Base-by-base conservation (phyloP, 2,797 vertebrate species). In the Sebastolobus alascanus region DNA sequence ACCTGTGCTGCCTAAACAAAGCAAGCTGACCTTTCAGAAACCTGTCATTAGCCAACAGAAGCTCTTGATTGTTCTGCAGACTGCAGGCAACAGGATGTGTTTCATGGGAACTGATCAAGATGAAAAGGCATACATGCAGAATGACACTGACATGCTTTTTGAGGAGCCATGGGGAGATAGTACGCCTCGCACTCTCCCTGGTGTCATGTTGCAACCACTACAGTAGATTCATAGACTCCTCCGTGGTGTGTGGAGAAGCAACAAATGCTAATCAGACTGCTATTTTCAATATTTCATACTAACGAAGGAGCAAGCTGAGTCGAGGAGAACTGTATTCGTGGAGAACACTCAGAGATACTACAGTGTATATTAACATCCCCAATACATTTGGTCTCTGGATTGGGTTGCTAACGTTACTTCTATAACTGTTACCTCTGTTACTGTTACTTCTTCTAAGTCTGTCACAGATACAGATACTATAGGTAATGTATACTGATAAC, bases 241-340 rank as follows among this genome's bases (percentile, higher is more conserved):
- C 66, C 25, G 37, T 50, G n/a, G 22, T 55, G 31, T 75, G 68
- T 68, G 29, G 35, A 46, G 66, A 82, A 40, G n/a, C 37, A 68
- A n/a, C 37, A 54, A 31, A 75, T 73, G 37, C 43, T 78, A 74
- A 84, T 87, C 22, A 65, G 56, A 65, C 55, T 5, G 20, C 3
- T 8, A 8, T 79, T 81, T 73, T 90, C 13, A 80, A 73, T 74
- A 75, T 83, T 77, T 85, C 29, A 74, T 77, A 35, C 35, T 31
- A 58, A 60, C 71, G 72, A 43, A 74, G 77, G 69, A 27, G 64
- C 56, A 33, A 64, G 38, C 61, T 66, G 68, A 81, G 50, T 64
- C 14, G 20, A 18, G 25, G n/a, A 33, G 60, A 25, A 33, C 35
- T 37, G 6, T 8, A 37, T 37, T 31, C 25, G 68, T 64, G 9